phyloP scores from a whole-genome alignment of 1,140 invertebrate genomes.

The Pentalonia nigronervosa region DNA sequence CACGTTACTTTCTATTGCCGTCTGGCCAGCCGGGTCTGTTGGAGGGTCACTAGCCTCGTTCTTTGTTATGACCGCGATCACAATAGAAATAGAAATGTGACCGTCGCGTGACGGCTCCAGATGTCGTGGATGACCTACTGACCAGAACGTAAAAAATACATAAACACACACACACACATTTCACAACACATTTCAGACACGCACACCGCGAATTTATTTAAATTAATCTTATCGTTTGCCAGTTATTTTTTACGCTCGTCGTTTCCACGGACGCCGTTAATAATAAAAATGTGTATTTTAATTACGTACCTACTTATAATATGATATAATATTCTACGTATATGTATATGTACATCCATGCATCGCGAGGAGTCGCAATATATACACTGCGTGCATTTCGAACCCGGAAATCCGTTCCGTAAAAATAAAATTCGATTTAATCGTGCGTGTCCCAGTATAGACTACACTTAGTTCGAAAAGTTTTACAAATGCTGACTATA shows the following conservation, averaged over 20 bases:
- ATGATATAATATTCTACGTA: neutral
- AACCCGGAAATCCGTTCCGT: conserved; percentile 9
- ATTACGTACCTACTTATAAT: neutral
- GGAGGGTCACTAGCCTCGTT: conserved; percentile 54
- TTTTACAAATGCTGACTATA: neutral
- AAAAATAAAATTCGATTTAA: conserved; percentile 2
- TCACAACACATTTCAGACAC: neutral
- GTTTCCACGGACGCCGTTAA: neutral
- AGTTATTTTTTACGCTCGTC: neutral
- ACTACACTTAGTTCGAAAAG: neutral
- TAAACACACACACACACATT: neutral
- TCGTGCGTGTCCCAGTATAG: neutral
- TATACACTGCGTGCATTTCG: neutral
- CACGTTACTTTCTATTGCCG: conserved; percentile 46
- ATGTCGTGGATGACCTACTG: conserved; percentile 57
- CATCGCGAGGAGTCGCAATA: neutral
- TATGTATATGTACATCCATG: neutral
- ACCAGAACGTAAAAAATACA: conserved; percentile 51
- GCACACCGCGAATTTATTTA: neutral
- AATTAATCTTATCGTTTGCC: neutral
- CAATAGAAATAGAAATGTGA: conserved; percentile 58
- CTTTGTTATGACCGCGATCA: conserved; percentile 31
- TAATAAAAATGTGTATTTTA: neutral
- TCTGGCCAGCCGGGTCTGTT: conserved; percentile 1
- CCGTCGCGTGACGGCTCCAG: conserved; percentile 42